A percentile compares a stretch with the other conserved stretches of the same genome.
Evolutionary conservation across 2,797 vertebrate species (phyloP).

Genomic region (Coreius guichenoti): DNA sequence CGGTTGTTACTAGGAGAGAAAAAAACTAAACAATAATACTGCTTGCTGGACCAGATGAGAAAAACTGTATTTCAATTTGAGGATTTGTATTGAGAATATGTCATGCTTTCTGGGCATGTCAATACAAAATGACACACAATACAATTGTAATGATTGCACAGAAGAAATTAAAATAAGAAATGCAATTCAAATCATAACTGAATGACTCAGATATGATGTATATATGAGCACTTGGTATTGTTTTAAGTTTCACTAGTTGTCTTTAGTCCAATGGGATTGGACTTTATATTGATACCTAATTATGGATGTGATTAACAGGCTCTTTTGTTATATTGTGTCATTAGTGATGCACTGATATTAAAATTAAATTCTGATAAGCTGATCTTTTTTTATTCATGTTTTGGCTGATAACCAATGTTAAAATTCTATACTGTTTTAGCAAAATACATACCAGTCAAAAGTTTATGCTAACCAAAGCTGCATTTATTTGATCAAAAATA

Average conservation of each 20-base stretch:
- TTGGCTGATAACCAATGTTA: not conserved
- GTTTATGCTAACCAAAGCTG: not conserved
- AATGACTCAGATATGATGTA: not conserved
- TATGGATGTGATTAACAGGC: not conserved
- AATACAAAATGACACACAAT: conserved; percentile 59
- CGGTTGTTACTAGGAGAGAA: conserved; percentile 72
- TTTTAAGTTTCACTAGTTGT: not conserved
- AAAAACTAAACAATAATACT: conserved; percentile 72
- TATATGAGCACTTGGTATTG: not conserved
- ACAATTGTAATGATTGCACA: not conserved
- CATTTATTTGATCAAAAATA: not conserved
- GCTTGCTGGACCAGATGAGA: conserved; percentile 74
- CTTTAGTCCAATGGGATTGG: not conserved
- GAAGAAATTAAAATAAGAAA: not conserved
- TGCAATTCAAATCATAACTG: not conserved
- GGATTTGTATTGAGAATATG: conserved; percentile 70
- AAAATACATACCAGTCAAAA: not conserved
- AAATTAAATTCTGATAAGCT: not conserved
- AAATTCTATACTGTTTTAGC: not conserved
- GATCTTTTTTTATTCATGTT: not conserved
- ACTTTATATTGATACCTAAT: not conserved
- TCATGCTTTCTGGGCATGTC: conserved; percentile 76
- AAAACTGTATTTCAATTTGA: conserved; percentile 73
- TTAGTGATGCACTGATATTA: not conserved
- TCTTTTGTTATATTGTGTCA: not conserved